Percentiles rank a stretch among this genome's conserved stretches.
Evolutionary conservation across 2,113 vertebrate genomes (phyloP).

Genomic region (Corythornis vintsioides): DNA sequence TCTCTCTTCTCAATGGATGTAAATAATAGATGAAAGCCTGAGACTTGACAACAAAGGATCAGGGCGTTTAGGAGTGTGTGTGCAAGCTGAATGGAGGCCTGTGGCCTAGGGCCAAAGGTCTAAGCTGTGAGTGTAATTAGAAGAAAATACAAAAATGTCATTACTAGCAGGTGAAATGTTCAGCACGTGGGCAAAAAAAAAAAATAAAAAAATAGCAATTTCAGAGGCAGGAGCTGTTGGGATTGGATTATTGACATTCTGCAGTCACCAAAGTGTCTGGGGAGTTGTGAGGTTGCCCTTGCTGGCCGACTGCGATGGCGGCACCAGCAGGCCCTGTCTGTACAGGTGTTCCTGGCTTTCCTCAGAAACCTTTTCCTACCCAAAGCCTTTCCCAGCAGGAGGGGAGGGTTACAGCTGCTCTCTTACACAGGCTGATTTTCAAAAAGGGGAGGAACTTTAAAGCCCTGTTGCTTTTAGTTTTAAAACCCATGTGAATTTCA

Average conservation of each 20-base stretch:
- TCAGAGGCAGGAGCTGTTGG: slow-evolving; percentile 71
- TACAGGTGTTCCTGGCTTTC: background rate
- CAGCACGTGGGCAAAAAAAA: slow-evolving; percentile 77
- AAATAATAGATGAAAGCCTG: slow-evolving; percentile 84
- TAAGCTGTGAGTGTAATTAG: slow-evolving; percentile 83
- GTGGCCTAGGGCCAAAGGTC: slow-evolving; percentile 82
- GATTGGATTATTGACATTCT: slow-evolving; percentile 78
- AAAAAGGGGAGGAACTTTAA: background rate
- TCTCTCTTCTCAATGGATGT: slow-evolving; percentile 76
- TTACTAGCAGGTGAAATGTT: slow-evolving; percentile 84
- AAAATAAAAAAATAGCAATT: slow-evolving; percentile 73
- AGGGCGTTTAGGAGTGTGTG: slow-evolving; percentile 81
- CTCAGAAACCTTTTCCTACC: background rate
- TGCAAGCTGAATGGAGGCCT: slow-evolving; percentile 80
- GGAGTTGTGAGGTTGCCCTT: slow-evolving; percentile 46
- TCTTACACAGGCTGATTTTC: background rate
- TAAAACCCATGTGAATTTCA: background rate
- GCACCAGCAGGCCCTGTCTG: background rate
- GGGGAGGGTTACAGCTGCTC: background rate
- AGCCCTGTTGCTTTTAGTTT: background rate
- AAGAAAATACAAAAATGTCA: slow-evolving; percentile 86
- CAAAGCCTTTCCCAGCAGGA: background rate
- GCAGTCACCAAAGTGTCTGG: slow-evolving; percentile 29
- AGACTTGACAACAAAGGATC: slow-evolving; percentile 82
- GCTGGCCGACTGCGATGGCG: slow-evolving; percentile 21